These are phyloP conservation scores for Tenthredo livida DNA, from an alignment of 2,888 invertebrate species.

Conservation along the genomic window DNA sequence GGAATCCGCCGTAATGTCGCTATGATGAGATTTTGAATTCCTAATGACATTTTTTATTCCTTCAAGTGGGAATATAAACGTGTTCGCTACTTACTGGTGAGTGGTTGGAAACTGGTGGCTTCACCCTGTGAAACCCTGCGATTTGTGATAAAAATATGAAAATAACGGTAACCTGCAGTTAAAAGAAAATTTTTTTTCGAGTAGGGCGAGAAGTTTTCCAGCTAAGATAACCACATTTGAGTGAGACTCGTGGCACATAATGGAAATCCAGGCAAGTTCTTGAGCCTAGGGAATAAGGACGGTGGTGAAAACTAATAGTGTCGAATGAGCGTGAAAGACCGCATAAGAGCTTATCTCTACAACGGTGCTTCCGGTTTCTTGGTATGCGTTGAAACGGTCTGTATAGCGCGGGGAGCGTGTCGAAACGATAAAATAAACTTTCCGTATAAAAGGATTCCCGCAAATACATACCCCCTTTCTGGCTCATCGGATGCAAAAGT, in stretches of 20 bases:
- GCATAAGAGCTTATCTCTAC: not conserved
- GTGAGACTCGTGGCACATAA: not conserved
- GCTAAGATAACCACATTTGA: not conserved
- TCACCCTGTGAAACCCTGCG: too few relatives aligned
- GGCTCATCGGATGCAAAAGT: conserved; percentile 66
- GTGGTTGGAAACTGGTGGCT: not conserved
- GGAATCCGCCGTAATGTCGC: too few relatives aligned
- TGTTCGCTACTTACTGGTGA: not conserved
- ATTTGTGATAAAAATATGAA: not conserved
- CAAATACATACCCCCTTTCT: conserved; percentile 63
- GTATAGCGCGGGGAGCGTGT: conserved; percentile 31
- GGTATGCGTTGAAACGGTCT: conserved; percentile 28
- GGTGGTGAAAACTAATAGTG: not conserved
- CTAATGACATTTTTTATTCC: not conserved
- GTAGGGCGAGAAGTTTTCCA: not conserved
- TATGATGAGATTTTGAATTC: not conserved
- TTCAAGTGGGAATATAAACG: not conserved
- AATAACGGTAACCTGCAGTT: not conserved
- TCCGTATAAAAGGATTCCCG: conserved; percentile 61
- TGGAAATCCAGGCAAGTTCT: not conserved
- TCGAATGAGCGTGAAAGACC: conserved; percentile 22
- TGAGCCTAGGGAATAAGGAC: not conserved
- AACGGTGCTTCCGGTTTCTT: conserved; percentile 24
- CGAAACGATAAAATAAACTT: conserved; percentile 62
- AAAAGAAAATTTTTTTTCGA: not conserved